These are phyloP conservation scores for Anolis carolinensis DNA, from an alignment of 2,113 vertebrate genomes.

Conservation along the genomic window DNA sequence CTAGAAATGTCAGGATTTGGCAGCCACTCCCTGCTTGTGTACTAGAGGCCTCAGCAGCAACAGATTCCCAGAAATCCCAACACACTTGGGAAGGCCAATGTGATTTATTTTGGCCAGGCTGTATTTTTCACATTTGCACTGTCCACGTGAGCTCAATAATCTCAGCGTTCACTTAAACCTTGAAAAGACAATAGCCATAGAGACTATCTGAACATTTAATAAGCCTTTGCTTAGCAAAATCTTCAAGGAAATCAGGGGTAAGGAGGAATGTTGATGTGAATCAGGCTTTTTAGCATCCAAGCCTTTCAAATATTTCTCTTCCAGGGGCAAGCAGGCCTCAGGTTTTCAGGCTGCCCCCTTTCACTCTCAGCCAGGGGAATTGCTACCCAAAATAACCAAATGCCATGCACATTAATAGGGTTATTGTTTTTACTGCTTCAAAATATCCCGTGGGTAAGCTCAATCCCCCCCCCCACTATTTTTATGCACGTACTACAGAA, in stretches of 20 bases:
- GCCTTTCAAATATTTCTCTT: not conserved
- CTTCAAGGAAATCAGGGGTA: not conserved
- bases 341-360: not conserved
- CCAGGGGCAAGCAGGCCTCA: too few species aligned
- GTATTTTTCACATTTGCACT: not conserved
- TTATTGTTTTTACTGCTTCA: not conserved
- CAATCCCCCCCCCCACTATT: too few species aligned
- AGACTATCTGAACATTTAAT: too few species aligned
- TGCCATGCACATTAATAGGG: not conserved
- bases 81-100: not conserved
- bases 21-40: not conserved
- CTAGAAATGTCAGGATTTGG: not conserved
- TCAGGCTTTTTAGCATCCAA: not conserved
- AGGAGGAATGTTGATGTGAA: not conserved
- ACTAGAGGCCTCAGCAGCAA: not conserved
- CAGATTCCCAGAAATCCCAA: not conserved
- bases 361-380: not conserved
- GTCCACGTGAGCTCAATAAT: not conserved
- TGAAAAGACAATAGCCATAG: not conserved
- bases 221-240: not conserved
- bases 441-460: not conserved
- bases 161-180: not conserved
- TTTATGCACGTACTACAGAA: too few species aligned
- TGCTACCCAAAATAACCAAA: not conserved
- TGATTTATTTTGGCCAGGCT: not conserved